Conservation (phyloP, 2,888 invertebrate genomes). For the Andrena marginata region DNA sequence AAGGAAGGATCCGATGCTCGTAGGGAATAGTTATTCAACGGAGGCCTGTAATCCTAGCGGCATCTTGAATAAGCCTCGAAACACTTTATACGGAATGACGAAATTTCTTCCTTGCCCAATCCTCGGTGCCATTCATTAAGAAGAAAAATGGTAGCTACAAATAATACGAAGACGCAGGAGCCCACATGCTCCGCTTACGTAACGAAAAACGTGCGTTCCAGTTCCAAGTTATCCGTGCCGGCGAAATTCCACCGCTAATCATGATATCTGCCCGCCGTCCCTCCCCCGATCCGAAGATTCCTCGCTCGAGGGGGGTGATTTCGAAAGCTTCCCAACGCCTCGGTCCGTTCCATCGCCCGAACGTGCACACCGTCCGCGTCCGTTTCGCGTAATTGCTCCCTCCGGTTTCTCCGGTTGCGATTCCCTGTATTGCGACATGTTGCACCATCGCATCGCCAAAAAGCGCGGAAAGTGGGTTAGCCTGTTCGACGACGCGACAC, state of each 20-base stretch:
- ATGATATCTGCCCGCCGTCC: not conserved
- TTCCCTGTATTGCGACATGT: conserved; percentile 28
- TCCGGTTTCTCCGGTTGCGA: not conserved
- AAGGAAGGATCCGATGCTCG: too few species aligned
- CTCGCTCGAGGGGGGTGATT: not conserved
- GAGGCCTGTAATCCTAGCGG: too few species aligned
- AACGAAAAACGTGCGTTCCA: conserved; percentile 35
- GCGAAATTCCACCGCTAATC: conserved; percentile 31
- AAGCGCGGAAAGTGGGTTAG: conserved; percentile 58
- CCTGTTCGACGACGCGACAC: conserved; percentile 11
- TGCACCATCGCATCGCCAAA: conserved; percentile 55
- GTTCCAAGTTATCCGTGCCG: conserved; percentile 5
- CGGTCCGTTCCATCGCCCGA: not conserved
- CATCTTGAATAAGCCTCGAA: too few species aligned
- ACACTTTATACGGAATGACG: too few species aligned
- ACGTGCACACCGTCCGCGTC: not conserved
- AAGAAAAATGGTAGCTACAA: not conserved
- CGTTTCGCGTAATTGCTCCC: not conserved
- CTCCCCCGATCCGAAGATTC: not conserved
- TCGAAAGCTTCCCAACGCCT: conserved; percentile 20
- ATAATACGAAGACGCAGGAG: not conserved
- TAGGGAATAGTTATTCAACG: too few species aligned
- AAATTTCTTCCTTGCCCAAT: not conserved
- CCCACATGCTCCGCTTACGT: conserved; percentile 35
- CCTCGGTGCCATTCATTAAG: not conserved